Percentiles rank a stretch among this genome's conserved stretches.
Conservation (phyloP, 2,113 vertebrate genomes). For the Crotalus horridus region DNA sequence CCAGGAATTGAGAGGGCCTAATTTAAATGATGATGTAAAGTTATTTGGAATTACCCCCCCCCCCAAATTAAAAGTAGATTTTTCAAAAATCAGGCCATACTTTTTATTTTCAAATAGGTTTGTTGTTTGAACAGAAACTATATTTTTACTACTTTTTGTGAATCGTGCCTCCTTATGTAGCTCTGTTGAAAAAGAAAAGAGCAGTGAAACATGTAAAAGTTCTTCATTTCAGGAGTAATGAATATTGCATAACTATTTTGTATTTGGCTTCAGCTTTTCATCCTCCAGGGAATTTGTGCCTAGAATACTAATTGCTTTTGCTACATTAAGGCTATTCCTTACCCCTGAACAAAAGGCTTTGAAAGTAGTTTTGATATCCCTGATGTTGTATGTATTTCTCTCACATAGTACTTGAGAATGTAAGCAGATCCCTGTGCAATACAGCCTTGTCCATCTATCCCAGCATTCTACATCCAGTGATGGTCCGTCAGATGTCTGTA, state of each 20-base stretch:
- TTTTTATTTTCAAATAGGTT: neutral
- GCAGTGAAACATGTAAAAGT: constrained; percentile 3
- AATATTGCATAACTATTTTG: constrained; percentile 16
- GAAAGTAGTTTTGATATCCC: neutral
- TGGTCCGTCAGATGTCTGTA: neutral
- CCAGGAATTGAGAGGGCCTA: neutral
- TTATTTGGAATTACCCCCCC: neutral
- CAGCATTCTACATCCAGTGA: neutral
- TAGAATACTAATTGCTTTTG: constrained; percentile 21
- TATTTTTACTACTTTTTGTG: neutral
- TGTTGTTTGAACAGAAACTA: neutral
- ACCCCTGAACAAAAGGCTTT: neutral
- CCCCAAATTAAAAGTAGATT: neutral
- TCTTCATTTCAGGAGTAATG: neutral
- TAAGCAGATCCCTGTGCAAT: neutral
- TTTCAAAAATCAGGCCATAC: neutral
- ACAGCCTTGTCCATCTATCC: neutral
- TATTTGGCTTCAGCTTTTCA: constrained; percentile 19
- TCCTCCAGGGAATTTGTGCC: constrained; percentile 2
- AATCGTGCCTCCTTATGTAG: neutral
- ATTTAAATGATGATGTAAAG: neutral
- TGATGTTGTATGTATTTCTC: neutral
- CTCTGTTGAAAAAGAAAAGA: neutral
- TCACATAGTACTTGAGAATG: neutral
- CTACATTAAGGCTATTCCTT: constrained; percentile 22